phyloP scores from a whole-genome alignment of 2,113 vertebrate genomes.

The Caloenas nicobarica region DNA sequence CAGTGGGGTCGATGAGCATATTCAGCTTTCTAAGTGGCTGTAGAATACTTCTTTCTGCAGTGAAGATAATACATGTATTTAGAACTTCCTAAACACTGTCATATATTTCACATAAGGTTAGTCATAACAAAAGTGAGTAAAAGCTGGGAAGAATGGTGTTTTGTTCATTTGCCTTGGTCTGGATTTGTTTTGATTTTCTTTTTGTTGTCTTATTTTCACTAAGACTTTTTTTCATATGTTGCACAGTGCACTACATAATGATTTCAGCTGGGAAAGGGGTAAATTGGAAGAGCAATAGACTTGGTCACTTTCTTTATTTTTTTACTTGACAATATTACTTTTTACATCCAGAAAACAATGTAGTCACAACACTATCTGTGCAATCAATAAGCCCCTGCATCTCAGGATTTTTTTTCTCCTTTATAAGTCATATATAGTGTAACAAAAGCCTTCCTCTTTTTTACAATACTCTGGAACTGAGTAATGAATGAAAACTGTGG shows the following conservation, averaged over 20 bases:
- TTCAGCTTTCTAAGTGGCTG: background rate
- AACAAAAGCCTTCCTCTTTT: background rate
- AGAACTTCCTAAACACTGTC: background rate
- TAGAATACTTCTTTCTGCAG: background rate
- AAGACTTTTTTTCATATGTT: background rate
- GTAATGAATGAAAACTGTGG: background rate
- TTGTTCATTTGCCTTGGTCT: background rate
- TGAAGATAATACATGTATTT: background rate
- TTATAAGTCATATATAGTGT: background rate
- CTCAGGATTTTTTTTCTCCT: background rate
- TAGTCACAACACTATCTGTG: background rate
- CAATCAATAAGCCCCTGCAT: background rate
- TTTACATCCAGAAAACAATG: background rate
- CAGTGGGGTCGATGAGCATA: background rate
- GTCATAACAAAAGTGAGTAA: background rate
- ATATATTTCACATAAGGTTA: background rate
- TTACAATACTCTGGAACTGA: background rate
- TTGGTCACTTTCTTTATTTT: background rate
- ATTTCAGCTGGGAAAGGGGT: background rate
- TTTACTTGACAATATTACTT: background rate
- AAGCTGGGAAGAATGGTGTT: accelerated
- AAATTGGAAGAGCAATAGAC: background rate
- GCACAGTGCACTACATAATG: background rate
- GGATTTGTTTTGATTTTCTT: background rate
- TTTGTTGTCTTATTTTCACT: background rate